A percentile compares a stretch with the other conserved stretches of the same genome.
Evolutionary conservation across 2,113 vertebrate genomes (phyloP).

Genomic region (Myiozetetes cayanensis): DNA sequence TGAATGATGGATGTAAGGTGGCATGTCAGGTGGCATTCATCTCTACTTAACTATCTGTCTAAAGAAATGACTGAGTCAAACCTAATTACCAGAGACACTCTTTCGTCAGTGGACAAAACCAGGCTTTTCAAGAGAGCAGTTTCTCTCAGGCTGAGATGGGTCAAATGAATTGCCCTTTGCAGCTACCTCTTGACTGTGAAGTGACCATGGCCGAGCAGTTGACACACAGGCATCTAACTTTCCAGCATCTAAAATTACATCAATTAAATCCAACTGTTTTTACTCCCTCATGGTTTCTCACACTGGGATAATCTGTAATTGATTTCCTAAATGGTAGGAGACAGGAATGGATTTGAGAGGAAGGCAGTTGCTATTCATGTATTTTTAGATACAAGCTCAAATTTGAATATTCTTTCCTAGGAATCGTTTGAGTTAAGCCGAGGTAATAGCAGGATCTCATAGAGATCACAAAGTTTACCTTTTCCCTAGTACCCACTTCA

Average conservation of each 20-base stretch:
- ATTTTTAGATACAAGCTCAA: background rate
- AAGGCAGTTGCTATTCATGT: background rate
- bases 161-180: background rate
- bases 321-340: background rate
- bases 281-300: background rate
- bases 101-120: background rate
- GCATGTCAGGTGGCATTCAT: background rate
- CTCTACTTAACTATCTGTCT: background rate
- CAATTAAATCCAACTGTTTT: background rate
- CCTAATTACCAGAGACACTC: background rate
- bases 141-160: background rate
- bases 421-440: background rate
- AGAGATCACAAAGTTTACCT: background rate
- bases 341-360: background rate
- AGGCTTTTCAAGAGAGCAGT: background rate
- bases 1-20: background rate
- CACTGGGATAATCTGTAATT: background rate
- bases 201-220: background rate
- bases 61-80: background rate
- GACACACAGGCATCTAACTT: background rate
- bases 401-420: background rate
- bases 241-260: background rate
- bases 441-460: background rate
- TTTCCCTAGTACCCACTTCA: background rate
- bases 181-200: background rate